Evolutionary conservation across 2,888 invertebrate species (phyloP), one percentile per base, ranked within the genome.

Genomic region (Drosophila dives): DNA sequence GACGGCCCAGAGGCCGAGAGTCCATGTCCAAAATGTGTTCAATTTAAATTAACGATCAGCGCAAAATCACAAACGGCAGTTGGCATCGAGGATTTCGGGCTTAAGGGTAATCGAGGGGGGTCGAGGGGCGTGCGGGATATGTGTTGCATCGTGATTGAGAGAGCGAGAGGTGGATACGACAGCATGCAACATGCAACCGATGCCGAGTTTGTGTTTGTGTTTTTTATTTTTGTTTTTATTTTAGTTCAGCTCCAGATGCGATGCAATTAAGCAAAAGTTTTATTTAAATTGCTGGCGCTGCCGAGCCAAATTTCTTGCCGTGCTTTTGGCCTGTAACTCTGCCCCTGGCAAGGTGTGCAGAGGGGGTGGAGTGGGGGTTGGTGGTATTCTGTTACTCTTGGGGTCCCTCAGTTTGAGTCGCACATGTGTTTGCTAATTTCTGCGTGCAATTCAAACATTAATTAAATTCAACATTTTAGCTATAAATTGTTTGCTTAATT

Each of bases 211-310:
- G 38, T 29, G 23, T 54, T 23, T 45, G 20, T 45, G 20, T 23
- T 33, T 63, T 67, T n/a, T 40, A 11, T 11, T 3, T 20, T 45
- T 20, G 3, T 20, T 45, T 20, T 20, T 23, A 3, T 45, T 45
- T 20, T 20, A 15, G 20, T 45, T 65, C 49, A 72, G 70, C 80
- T 75, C 49, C 77, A 80, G 85, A 75, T 77, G 77, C 80, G 74
- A 77, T 83, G 85, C 89, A 86, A 86, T 86, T 86, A 89, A 86
- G 85, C 87, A 86, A 86, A 86, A 86, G 87, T 89, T 86, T 86
- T 86, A 86, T 86, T 89, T 84, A 86, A 86, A 86, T 86, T 84
- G 87, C 82, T 66, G 86, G 83, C 88, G 86, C 83, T 81, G 76
- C 42, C 50, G 36, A 38, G n/a, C 53, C 34, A 56, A 64, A 64